Evolutionary conservation across 2,113 vertebrate species (phyloP), one percentile per base, ranked within the genome.

Genomic region (Siniperca chuatsi): DNA sequence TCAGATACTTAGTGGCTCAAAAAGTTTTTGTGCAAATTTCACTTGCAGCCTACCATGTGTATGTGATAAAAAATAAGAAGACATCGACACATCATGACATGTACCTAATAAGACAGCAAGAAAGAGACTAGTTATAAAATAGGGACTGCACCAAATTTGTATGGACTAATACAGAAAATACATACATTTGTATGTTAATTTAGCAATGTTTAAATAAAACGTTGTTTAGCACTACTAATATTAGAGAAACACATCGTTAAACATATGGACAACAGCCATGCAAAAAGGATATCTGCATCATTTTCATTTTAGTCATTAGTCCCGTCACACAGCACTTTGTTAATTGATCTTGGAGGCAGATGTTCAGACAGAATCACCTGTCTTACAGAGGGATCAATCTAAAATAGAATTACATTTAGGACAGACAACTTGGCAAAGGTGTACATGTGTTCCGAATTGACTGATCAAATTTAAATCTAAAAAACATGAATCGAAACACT

Each of bases 381-480:
- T 69, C 64, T 76, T 35, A 70, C 66, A 61, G 20, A 65, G 35
- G 25, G 76, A 85, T 84, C 75, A 54, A 8, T 79, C 68, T 50
- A 33, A 84, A 71, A 84, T 68, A 79, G 76, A 79, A 86, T 83
- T 73, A 62, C n/a, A 79, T 83, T 80, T 13, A 67, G 83, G 71
- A 73, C 67, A 82, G 89, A 87, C 86, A 85, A 82, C 68, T 74
- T 83, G 74, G 75, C 79, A 85, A 90, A 92, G 85, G 87, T 94
- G 86, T 87, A 88, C 90, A 92, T 82, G 82, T 85, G 92, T 90
- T 89, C 71, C 7, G 29, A 89, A 94, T 87, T 85, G 88, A 81
- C 68, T 87, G 90, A 94, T 94, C 94, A 94, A 93, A 93, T 87
- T 74, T 73, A 89, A 88, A 90, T 89, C 74, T 81, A 86, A 91